phyloP scores from a whole-genome alignment of 2,113 vertebrate species.

The Arizona elegans region DNA sequence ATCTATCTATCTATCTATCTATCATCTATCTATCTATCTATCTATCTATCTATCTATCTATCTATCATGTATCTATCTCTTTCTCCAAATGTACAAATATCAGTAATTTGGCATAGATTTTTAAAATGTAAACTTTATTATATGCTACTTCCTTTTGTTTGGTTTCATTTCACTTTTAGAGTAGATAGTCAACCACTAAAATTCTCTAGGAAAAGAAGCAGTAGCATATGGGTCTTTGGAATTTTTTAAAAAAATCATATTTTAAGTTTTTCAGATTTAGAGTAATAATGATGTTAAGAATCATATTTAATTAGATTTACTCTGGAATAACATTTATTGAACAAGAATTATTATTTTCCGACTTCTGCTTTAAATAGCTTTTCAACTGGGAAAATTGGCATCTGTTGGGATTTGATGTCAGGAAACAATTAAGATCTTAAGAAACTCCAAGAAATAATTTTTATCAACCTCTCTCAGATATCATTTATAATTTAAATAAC shows the following conservation, averaged over 20 bases:
- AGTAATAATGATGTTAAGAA: not conserved
- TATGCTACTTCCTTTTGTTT: not conserved
- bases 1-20: too few relatives aligned
- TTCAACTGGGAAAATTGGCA: not conserved
- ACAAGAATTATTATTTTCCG: not conserved
- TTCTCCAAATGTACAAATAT: not conserved
- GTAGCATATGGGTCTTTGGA: not conserved
- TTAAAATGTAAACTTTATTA: not conserved
- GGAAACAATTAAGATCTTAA: not conserved
- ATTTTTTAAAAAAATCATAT: not conserved
- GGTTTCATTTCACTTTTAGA: not conserved
- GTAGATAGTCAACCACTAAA: not conserved
- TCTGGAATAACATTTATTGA: not conserved
- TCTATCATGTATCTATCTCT: not conserved
- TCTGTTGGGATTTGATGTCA: not conserved
- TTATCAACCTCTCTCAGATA: not conserved
- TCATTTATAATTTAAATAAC: not conserved
- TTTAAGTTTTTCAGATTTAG: not conserved
- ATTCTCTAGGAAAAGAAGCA: not conserved
- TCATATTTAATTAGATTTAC: not conserved
- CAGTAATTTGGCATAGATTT: not conserved
- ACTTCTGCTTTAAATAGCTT: not conserved
- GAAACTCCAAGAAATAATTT: not conserved
- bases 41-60: not conserved
- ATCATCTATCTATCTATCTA: too few relatives aligned